A percentile compares a stretch with the other conserved stretches of the same genome.
Conservation (phyloP, 2,888 invertebrate genomes). For the Amphimallon solstitiale region DNA sequence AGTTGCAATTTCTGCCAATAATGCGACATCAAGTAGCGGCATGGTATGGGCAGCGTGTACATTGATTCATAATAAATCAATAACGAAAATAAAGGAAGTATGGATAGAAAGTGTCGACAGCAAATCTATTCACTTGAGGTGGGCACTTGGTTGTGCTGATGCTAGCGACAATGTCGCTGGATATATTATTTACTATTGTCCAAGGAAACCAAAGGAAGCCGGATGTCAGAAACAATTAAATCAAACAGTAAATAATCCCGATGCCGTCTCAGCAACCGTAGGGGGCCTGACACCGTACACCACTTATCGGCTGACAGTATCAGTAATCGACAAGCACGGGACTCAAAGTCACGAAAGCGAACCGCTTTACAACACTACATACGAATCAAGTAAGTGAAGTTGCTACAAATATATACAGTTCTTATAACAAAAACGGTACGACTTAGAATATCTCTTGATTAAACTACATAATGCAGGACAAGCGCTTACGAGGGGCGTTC, state of each 20-base stretch:
- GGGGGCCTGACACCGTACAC: conserved; percentile 76
- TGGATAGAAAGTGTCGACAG: conserved; percentile 66
- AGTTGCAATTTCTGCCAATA: conserved; percentile 86
- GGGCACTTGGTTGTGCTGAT: conserved; percentile 82
- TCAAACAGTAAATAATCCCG: conserved; percentile 62
- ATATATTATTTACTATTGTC: conserved; percentile 81
- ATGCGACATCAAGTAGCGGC: conserved; percentile 76
- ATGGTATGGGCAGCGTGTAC: conserved; percentile 88
- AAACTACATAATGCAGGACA: no score
- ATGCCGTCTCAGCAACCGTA: conserved; percentile 68
- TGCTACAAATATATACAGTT: no score
- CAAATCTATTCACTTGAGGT: conserved; percentile 72
- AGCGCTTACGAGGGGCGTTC: no score
- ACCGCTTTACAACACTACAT: conserved; percentile 72
- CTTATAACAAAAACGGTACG: no score
- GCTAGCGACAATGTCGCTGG: conserved; percentile 77
- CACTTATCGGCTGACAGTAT: conserved; percentile 76
- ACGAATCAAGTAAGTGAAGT: conserved; percentile 70
- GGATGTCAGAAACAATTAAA: conserved; percentile 65
- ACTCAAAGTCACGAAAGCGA: conserved; percentile 69
- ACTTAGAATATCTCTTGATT: no score
- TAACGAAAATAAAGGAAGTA: conserved; percentile 69
- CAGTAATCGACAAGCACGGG: conserved; percentile 70
- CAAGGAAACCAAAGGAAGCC: conserved; percentile 66
- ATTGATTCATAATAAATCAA: conserved; percentile 63